A percentile compares a stretch with the other conserved stretches of the same genome.
Evolutionary conservation across 2,888 invertebrate species (phyloP).

Genomic region (Zele albiditarsus): DNA sequence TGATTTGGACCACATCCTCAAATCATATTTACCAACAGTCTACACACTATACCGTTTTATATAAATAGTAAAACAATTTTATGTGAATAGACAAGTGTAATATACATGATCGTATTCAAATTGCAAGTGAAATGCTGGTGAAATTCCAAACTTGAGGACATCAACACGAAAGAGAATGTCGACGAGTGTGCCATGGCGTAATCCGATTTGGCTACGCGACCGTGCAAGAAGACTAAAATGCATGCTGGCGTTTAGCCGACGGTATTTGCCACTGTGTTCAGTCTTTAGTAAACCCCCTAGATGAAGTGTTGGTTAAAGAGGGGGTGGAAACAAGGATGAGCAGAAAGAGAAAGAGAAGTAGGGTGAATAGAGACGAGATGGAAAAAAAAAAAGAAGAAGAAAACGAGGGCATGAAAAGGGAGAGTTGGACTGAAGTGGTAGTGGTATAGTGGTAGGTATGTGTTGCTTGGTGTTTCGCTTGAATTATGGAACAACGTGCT

Average conservation of each 20-base stretch:
- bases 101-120: neutral
- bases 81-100: no score
- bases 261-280: slow-evolving; percentile 12
- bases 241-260: slow-evolving; percentile 19
- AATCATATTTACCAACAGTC: slow-evolving; percentile 13
- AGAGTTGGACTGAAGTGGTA: slow-evolving; percentile 23
- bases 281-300: slow-evolving; percentile 16
- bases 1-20: slow-evolving; percentile 8
- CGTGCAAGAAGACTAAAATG: slow-evolving; percentile 17
- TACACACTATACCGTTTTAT: no score
- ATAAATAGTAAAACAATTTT: no score
- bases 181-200: slow-evolving; percentile 7
- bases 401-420: slow-evolving; percentile 8
- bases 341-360: neutral
- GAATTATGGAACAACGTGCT: slow-evolving; percentile 73
- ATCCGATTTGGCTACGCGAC: slow-evolving; percentile 27
- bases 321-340: slow-evolving; percentile 17
- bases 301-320: slow-evolving; percentile 22
- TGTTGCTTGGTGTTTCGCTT: slow-evolving; percentile 54
- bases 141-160: neutral
- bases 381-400: slow-evolving; percentile 22
- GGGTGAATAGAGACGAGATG: slow-evolving; percentile 17
- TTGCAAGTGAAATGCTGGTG: neutral
- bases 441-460: slow-evolving; percentile 48
- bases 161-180: neutral